Evolutionary conservation across 2,113 vertebrate species (phyloP).

Genomic region (Sapayoa aenigma): DNA sequence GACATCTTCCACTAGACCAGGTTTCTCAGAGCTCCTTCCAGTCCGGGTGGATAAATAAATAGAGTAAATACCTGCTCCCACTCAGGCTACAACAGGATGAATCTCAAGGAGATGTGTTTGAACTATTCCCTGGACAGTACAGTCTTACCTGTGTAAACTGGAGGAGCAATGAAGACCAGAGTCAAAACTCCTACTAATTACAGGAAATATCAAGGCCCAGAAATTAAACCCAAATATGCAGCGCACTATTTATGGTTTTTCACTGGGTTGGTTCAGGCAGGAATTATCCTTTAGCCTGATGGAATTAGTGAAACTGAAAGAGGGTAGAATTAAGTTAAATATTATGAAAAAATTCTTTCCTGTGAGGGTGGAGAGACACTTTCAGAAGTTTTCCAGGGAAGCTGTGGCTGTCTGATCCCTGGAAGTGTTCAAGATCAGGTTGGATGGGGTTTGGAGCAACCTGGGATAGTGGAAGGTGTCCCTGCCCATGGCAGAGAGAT

Average conservation of each 20-base stretch:
- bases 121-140: background rate
- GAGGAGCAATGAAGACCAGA: background rate
- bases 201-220: background rate
- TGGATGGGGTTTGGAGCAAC: background rate
- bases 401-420: background rate
- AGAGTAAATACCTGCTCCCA: background rate
- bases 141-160: background rate
- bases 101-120: background rate
- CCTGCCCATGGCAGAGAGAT: background rate
- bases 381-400: background rate
- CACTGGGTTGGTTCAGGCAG: background rate
- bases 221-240: background rate
- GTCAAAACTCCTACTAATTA: background rate
- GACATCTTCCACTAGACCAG: background rate
- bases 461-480: no score
- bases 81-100: background rate
- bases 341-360: background rate
- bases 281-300: background rate
- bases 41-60: background rate
- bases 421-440: background rate
- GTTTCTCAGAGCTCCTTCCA: background rate
- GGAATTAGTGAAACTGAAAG: background rate
- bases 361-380: background rate
- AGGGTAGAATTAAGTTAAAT: background rate
- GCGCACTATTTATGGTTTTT: rapidly evolving